Conservation (phyloP, 2,888 invertebrate genomes). For the Pristionchus arcanus region DNA sequence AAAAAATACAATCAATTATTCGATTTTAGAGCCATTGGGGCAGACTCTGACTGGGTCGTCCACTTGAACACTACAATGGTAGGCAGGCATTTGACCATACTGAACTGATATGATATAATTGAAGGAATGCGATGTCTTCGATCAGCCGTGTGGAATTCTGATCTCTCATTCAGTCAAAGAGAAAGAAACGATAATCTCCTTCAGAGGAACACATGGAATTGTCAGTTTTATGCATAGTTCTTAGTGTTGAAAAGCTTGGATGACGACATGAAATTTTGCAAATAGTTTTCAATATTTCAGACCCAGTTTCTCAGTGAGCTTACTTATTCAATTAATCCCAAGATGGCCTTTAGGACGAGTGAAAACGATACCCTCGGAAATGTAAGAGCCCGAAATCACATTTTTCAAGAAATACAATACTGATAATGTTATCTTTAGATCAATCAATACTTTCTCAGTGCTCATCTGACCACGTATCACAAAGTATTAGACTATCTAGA, state of each 20-base stretch:
- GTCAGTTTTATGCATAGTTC: neutral
- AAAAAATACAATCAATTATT: no score
- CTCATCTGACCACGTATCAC: neutral
- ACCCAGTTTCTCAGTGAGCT: neutral
- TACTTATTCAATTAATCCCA: neutral
- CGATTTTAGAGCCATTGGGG: neutral
- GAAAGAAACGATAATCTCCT: neutral
- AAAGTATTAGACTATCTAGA: neutral
- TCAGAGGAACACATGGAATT: conserved; percentile 23
- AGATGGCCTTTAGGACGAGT: neutral
- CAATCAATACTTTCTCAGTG: conserved; percentile 10
- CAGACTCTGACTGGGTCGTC: neutral
- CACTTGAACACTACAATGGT: neutral
- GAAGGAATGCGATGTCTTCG: neutral
- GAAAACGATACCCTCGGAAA: neutral
- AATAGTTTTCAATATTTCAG: neutral
- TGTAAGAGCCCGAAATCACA: neutral
- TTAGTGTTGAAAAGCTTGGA: neutral
- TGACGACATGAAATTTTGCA: no score
- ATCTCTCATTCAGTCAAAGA: conserved; percentile 7
- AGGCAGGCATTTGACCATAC: neutral
- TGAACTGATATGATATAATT: neutral
- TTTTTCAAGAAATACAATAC: neutral
- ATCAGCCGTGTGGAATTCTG: neutral
- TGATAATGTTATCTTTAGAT: neutral